phyloP scores from a whole-genome alignment of 2,797 vertebrate species.

The Pampus argenteus region DNA sequence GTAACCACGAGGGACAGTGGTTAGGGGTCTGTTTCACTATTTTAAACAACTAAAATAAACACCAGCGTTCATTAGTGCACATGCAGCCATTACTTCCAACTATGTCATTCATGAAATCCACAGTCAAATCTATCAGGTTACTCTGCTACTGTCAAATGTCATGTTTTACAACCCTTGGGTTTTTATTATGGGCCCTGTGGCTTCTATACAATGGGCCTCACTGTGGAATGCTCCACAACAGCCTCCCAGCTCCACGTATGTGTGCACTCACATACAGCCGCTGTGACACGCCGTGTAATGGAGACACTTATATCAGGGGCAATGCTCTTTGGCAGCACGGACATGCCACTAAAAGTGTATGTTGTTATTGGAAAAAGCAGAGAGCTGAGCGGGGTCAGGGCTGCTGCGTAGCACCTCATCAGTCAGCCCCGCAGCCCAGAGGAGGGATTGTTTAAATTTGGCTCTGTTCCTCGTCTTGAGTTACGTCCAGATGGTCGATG shows the following conservation, averaged over 20 bases:
- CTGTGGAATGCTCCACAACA: constrained; percentile 62
- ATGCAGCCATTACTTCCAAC: constrained; percentile 64
- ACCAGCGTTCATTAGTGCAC: constrained; percentile 61
- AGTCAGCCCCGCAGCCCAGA: constrained; percentile 73
- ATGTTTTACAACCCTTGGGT: constrained; percentile 71
- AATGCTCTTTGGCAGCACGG: constrained; percentile 64
- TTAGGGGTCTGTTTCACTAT: constrained; percentile 57
- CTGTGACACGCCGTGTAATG: constrained; percentile 65
- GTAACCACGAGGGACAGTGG: constrained; percentile 47
- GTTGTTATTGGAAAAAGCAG: constrained; percentile 76
- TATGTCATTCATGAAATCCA: constrained; percentile 57
- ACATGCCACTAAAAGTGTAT: constrained; percentile 67
- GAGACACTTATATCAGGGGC: constrained; percentile 68
- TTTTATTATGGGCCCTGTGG: constrained; percentile 72
- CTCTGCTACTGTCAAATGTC: constrained; percentile 72
- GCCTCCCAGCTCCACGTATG: constrained; percentile 18
- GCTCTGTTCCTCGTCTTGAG: constrained; percentile 67
- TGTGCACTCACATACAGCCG: constrained; percentile 24
- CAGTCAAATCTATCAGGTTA: constrained; percentile 77
- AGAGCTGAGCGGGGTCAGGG: constrained; percentile 74
- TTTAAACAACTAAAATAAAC: constrained; percentile 63
- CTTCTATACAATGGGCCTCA: constrained; percentile 66
- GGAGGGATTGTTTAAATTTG: constrained; percentile 78
- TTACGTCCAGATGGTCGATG: constrained; percentile 77
- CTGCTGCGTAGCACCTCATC: constrained; percentile 81